phyloP scores from a whole-genome alignment of 2,113 vertebrate species.

The Thomomys bottae region DNA sequence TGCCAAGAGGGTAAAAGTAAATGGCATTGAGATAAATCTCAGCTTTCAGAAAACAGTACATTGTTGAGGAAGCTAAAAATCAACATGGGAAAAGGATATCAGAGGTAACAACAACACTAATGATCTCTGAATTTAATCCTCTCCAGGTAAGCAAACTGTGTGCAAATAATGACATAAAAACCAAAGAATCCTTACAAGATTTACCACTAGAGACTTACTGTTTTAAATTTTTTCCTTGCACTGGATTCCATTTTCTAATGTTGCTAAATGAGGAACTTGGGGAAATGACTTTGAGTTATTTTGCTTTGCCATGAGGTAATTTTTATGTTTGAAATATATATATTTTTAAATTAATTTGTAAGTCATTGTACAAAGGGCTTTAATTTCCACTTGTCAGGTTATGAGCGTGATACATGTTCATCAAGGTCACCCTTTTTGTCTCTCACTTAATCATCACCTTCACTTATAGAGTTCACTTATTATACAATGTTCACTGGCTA shows the following conservation, averaged over 20 bases:
- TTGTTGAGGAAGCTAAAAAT: not conserved
- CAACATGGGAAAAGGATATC: not conserved
- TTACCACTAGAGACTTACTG: not conserved
- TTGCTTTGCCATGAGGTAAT: not conserved
- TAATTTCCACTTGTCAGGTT: too few species aligned
- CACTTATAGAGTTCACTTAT: not conserved
- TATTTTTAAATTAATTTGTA: too few species aligned
- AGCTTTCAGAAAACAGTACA: not conserved
- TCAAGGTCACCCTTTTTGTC: too few species aligned
- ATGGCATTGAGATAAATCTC: not conserved
- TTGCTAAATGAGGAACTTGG: not conserved
- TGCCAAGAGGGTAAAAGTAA: not conserved
- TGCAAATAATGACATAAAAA: slow-evolving; percentile 21
- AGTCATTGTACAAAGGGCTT: too few species aligned
- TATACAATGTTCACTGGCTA: too few species aligned
- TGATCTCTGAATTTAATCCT: not conserved
- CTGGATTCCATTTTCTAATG: slow-evolving; percentile 12
- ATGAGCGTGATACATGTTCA: too few species aligned
- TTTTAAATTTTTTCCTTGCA: slow-evolving; percentile 3
- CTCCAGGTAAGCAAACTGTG: not conserved
- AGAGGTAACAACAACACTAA: not conserved
- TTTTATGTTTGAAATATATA: not conserved
- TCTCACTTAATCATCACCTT: too few species aligned
- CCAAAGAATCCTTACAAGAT: not conserved
- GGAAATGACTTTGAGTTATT: not conserved